phyloP scores from a whole-genome alignment of 2,797 vertebrate species.

The Syngnathus rostellatus region DNA sequence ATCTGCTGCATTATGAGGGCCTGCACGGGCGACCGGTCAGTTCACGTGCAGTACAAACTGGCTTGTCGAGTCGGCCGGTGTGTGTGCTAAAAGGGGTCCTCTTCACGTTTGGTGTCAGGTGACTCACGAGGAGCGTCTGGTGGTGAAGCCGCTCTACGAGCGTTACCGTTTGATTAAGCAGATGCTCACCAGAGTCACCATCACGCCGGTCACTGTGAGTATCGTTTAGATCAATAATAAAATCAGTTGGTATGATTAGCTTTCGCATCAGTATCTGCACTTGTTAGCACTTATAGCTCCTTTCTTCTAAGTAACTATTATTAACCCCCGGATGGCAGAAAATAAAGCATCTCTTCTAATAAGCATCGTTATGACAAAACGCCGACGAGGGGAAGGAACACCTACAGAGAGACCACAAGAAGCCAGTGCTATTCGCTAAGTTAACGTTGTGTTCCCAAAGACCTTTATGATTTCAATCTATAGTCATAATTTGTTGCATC shows the following conservation, averaged over 20 bases:
- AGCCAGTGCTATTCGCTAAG: too few species aligned
- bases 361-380: too few species aligned
- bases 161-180: slow-evolving; percentile 96
- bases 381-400: too few species aligned
- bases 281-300: too few species aligned
- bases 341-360: too few species aligned
- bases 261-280: neutral
- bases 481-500: neutral
- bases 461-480: neutral
- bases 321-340: too few species aligned
- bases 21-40: slow-evolving; percentile 88
- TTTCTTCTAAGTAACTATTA: too few species aligned
- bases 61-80: neutral
- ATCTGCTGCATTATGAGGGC: slow-evolving; percentile 91
- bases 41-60: neutral
- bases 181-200: slow-evolving; percentile 94
- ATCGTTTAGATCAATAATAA: neutral
- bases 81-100: neutral
- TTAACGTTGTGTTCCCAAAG: too few species aligned
- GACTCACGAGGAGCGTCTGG: slow-evolving; percentile 86
- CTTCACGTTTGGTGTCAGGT: slow-evolving; percentile 61
- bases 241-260: too few species aligned
- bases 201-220: slow-evolving; percentile 84
- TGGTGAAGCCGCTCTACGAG: slow-evolving; percentile 93
- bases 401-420: too few species aligned